Percentiles rank a stretch among this genome's conserved stretches.
Conservation (phyloP, 2,888 invertebrate genomes). For the Harmothoe impar region DNA sequence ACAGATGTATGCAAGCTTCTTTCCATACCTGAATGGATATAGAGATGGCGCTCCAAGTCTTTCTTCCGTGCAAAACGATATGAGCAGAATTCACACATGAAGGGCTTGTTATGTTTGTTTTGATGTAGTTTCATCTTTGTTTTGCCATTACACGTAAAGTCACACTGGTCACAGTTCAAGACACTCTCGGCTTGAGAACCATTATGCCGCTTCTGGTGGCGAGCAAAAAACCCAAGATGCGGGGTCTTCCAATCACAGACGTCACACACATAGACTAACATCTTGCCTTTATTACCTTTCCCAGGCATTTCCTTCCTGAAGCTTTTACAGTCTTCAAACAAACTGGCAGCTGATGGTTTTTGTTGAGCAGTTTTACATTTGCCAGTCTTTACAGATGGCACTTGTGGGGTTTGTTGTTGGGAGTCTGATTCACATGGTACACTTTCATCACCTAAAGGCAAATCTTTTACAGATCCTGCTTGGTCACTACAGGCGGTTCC, state of each 20-base stretch:
- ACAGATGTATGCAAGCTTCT: no score
- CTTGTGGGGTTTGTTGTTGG: not conserved
- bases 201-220: slow-evolving; percentile 42
- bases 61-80: slow-evolving; percentile 26
- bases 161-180: slow-evolving; percentile 47
- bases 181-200: not conserved
- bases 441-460: no score
- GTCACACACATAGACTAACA: not conserved
- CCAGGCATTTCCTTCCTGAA: not conserved
- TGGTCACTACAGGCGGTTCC: no score
- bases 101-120: slow-evolving; percentile 56
- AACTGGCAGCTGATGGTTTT: not conserved
- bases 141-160: not conserved
- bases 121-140: slow-evolving; percentile 26
- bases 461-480: no score
- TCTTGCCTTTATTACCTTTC: not conserved
- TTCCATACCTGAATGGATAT: slow-evolving; percentile 52
- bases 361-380: not conserved
- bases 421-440: no score
- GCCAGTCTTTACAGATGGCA: not conserved
- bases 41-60: slow-evolving; percentile 49
- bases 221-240: slow-evolving; percentile 50
- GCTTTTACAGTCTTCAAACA: not conserved
- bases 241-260: slow-evolving; percentile 47
- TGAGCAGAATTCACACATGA: slow-evolving; percentile 60